These are phyloP conservation scores for Hydrophis major DNA, from an alignment of 2,797 vertebrate species.

Conservation along the genomic window DNA sequence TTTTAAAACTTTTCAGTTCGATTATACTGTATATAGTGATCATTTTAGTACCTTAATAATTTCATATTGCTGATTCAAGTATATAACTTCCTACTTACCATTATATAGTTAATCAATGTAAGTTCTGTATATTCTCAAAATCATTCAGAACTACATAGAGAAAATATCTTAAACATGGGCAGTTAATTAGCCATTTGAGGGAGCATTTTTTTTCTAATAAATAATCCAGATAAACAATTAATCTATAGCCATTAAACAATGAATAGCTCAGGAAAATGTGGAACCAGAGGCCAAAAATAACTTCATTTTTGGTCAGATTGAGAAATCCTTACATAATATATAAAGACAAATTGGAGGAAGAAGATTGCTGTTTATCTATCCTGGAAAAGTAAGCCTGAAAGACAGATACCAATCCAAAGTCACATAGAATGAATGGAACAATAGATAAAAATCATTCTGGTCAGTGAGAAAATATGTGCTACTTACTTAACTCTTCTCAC, in stretches of 20 bases:
- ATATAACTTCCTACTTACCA: background rate
- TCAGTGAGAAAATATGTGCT: background rate
- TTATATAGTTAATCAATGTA: background rate
- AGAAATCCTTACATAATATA: background rate
- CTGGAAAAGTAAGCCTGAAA: background rate
- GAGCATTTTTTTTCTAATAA: conserved; percentile 16
- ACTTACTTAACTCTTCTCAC: background rate
- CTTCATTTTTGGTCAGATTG: conserved; percentile 1
- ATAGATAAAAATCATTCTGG: background rate
- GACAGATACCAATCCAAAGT: background rate
- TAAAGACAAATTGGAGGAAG: background rate
- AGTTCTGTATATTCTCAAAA: background rate
- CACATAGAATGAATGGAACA: background rate
- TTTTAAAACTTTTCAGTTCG: background rate
- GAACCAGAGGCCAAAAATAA: conserved; percentile 11
- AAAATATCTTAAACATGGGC: background rate
- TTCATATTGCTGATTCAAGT: background rate
- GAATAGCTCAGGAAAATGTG: conserved; percentile 5
- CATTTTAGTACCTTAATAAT: background rate
- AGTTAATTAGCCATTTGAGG: conserved; percentile 12
- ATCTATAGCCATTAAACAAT: conserved; percentile 9
- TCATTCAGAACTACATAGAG: background rate
- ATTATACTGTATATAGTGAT: background rate
- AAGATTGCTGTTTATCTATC: background rate
- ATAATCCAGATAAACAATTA: conserved; percentile 10